Percentiles rank a stretch among this genome's conserved stretches.
Conservation (phyloP, 2,113 vertebrate species). For the Cephalophus harveyi region DNA sequence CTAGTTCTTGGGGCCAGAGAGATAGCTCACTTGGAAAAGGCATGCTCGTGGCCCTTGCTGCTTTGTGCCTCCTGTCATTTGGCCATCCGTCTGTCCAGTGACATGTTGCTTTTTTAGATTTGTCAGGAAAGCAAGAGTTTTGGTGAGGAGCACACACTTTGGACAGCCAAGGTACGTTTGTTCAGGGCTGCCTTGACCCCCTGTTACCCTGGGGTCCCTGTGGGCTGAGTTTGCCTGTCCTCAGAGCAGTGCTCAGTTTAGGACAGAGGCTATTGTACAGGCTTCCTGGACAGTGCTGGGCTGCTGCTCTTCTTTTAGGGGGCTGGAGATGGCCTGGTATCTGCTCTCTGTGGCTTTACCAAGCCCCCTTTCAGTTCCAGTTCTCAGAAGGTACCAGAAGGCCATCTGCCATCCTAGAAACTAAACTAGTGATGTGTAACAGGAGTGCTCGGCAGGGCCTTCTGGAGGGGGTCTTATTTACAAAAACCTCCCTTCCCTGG, state of each 20-base stretch:
- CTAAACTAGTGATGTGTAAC: background rate
- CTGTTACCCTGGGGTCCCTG: background rate
- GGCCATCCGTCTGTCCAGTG: background rate
- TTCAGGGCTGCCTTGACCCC: background rate
- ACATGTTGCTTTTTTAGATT: background rate
- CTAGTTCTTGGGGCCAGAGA: background rate
- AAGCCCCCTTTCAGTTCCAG: background rate
- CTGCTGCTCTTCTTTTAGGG: background rate
- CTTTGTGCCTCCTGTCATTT: background rate
- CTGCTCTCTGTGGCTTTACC: background rate
- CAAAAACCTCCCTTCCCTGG: constrained; percentile 24
- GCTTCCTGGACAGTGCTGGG: background rate
- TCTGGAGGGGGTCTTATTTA: constrained; percentile 18
- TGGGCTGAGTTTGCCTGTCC: background rate
- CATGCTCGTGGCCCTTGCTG: background rate
- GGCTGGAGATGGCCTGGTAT: background rate
- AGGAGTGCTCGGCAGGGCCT: background rate
- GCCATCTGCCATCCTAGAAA: background rate
- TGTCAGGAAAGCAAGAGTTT: background rate
- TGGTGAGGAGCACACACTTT: background rate
- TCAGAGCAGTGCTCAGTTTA: background rate
- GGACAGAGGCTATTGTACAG: background rate
- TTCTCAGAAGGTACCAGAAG: background rate
- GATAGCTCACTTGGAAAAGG: background rate
- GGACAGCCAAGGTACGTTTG: background rate